A percentile compares a stretch with the other conserved stretches of the same genome.
Evolutionary conservation across 2,113 vertebrate species (phyloP).

Genomic region (Clupea harengus): DNA sequence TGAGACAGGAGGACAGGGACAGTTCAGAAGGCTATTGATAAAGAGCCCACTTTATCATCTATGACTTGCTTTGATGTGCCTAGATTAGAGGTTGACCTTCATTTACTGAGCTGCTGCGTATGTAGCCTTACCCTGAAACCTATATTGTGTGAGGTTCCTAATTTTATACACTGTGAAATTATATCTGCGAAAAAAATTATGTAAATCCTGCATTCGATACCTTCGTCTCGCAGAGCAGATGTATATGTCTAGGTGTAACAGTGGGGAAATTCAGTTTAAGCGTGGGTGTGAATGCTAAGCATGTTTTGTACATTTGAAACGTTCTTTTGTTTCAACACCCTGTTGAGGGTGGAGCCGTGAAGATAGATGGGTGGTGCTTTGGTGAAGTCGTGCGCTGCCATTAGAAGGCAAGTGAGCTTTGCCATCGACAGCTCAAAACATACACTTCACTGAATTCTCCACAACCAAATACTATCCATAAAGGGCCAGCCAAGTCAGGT

Average conservation of each 20-base stretch:
- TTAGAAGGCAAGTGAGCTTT: no score
- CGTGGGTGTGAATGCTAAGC: neutral
- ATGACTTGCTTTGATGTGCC: conserved; percentile 8
- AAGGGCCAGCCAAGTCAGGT: neutral
- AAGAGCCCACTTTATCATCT: neutral
- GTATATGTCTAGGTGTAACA: neutral
- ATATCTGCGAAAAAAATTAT: neutral
- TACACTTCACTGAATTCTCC: conserved; percentile 1
- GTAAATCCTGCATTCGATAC: neutral
- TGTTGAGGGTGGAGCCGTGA: neutral
- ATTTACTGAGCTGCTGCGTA: neutral
- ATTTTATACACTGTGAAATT: neutral
- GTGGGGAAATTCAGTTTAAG: neutral
- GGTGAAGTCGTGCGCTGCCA: no score
- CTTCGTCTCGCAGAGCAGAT: neutral
- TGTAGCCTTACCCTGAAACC: neutral
- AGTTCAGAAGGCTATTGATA: neutral
- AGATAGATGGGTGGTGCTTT: no score
- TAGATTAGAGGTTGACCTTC: neutral
- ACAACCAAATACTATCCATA: neutral
- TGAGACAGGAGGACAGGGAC: neutral
- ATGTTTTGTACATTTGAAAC: neutral
- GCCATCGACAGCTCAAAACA: neutral
- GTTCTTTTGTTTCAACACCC: neutral
- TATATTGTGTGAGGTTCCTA: neutral